Evolutionary conservation across 2,888 invertebrate genomes (phyloP), one percentile per base, ranked within the genome.

Genomic region (Athalia cordata): DNA sequence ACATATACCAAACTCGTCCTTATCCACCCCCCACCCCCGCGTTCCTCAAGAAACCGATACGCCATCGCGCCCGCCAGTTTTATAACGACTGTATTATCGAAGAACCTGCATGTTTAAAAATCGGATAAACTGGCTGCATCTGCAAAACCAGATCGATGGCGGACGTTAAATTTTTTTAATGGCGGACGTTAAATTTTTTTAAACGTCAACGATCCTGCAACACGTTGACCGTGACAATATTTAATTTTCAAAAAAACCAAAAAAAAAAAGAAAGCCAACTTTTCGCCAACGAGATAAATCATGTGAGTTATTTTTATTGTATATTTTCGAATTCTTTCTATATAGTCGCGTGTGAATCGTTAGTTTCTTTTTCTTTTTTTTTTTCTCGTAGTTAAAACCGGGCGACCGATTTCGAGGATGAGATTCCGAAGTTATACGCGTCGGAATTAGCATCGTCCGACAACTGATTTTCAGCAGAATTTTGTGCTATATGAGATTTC

Each of bases 51-150:
- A 8, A 15, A 13, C 62, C 15, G 15, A n/a, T n/a, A 50, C 47
- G 50, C 75, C 75, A 75, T 50, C 50, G 49, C 62, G 50, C 62
- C 47, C 47, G 75, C 29, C 62, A 8, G 15, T n/a, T 13, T 85
- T 82, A 82, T 83, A 84, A 85, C 86, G 85, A 85, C 85, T 84
- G 83, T 83, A 85, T 86, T 86, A 86, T 88, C 85, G 85, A 79
- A 81, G 83, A 77, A 70, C 77, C 29, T 2, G 29, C 29, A 29
- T 55, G 78, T 77, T 67, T 15, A 29, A 29, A 74, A 59, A 77
- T 49, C 62, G 66, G 72, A 78, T 75, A 76, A 76, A 29, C 29
- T 64, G 70, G 78, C 78, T 70, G 70, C 78, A 61, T 45, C 43
- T 59, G 50, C 1, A 29, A 29, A 29, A 29, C 1, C 68, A 59